Conservation (phyloP, 2,113 vertebrate genomes). For the Macheiramphus alcinus region DNA sequence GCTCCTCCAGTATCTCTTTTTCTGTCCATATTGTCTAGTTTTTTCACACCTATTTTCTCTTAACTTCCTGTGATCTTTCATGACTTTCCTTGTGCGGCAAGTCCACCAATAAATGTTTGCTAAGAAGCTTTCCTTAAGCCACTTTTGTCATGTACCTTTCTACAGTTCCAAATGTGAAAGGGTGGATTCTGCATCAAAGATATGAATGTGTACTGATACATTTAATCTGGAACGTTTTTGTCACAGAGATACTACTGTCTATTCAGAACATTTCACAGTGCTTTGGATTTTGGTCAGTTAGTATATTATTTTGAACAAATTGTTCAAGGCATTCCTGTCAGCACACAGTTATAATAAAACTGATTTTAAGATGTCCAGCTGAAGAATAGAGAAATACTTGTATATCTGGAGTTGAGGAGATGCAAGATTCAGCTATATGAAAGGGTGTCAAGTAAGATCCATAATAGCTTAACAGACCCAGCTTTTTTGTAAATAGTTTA, state of each 20-base stretch:
- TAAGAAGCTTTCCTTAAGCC: background rate
- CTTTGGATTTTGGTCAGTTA: background rate
- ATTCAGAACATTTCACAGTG: background rate
- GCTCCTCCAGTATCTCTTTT: background rate
- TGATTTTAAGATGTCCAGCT: background rate
- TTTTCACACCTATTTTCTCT: background rate
- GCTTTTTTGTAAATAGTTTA: background rate
- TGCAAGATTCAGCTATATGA: background rate
- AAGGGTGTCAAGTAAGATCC: background rate
- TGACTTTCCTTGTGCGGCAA: background rate
- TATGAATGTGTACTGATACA: background rate
- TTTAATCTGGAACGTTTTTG: background rate
- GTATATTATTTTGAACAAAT: background rate
- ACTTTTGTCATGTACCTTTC: background rate
- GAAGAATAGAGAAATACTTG: background rate
- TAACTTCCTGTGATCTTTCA: background rate
- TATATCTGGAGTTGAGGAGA: background rate
- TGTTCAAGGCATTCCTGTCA: background rate
- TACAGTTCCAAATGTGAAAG: background rate
- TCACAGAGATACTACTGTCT: background rate
- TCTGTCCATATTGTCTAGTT: background rate
- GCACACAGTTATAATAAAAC: background rate
- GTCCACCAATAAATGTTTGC: background rate
- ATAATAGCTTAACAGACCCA: background rate
- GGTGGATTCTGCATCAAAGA: background rate